Evolutionary conservation across 2,888 invertebrate species (phyloP).

Genomic region (Unio pictorum): DNA sequence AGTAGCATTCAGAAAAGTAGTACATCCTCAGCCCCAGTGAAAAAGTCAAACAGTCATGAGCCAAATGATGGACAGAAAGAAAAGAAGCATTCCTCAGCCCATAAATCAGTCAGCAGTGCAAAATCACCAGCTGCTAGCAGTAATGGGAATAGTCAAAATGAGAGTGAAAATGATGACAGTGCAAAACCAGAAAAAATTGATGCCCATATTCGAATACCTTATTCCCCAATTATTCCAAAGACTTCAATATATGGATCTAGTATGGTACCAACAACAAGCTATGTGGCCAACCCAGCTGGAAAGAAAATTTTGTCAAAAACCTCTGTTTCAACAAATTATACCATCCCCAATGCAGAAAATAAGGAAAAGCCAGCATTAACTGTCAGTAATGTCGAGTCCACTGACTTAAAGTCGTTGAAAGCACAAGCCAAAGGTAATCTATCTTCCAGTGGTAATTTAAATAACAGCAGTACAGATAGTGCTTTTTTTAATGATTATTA

Average conservation of each 20-base stretch:
- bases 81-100: constrained; percentile 18
- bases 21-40: constrained; percentile 43
- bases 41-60: constrained; percentile 32
- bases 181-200: constrained; percentile 10
- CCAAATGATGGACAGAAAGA: constrained; percentile 16
- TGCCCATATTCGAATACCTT: constrained; percentile 10
- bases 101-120: constrained; percentile 25
- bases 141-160: constrained; percentile 24
- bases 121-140: constrained; percentile 19
- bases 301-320: constrained; percentile 55
- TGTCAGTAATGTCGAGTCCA: constrained; percentile 58
- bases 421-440: constrained; percentile 58
- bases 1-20: constrained; percentile 7
- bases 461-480: constrained; percentile 23
- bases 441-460: constrained; percentile 16
- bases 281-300: constrained; percentile 25
- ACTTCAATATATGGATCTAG: constrained; percentile 37
- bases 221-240: constrained; percentile 33
- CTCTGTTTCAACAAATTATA: constrained; percentile 58
- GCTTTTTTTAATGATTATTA: constrained; percentile 36
- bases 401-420: constrained; percentile 56
- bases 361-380: constrained; percentile 37
- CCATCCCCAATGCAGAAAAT: constrained; percentile 40
- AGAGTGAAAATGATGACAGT: not conserved
- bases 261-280: constrained; percentile 36